Evolutionary conservation across 2,797 vertebrate genomes (phyloP), one percentile per base, ranked within the genome.

Genomic region (Vultur gryphus): DNA sequence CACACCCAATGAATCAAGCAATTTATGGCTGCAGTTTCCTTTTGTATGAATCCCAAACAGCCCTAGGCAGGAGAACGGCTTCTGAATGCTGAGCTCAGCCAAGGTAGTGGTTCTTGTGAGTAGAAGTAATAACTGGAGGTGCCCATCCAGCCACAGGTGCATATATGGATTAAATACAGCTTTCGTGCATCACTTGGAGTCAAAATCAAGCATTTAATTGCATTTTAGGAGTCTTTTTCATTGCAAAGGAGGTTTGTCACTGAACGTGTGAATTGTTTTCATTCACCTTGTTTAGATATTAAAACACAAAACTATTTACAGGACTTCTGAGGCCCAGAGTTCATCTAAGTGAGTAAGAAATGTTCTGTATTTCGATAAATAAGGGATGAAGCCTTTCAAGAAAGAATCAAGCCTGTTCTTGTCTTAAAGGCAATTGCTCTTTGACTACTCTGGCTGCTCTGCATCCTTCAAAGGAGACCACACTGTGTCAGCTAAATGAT

Each of bases 381-480:
- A 77, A 83, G 33, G 21, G 16, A 65, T 44, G 24, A 92, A 9
- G 33, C 11, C 65, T 94, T 81, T 71, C 75, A 89, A 77, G 61
- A 83, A 82, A 87, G 81, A 65, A 44, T 58, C 59, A 70, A 71
- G 51, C 28, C 33, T 75, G 7, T 55, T 90, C 64, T 85, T 91
- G 33, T 72, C 87, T 85, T 85, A 95, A 72, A 89, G 65, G 76
- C 71, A 96, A 51, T 67, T 94, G 54, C 25, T 92, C 31, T 86
- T 89, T 76, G 46, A 87, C 76, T 93, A 48, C 35, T 84, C 44
- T 81, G 90, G n/a, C 76, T 91, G 52, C 43, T 87, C 82, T 88
- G 25, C 24, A 62, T 88, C 61, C 78, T 95, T 89, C 87, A 92
- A 93, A 95, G 51, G 57, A 95, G 75, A 80, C 46, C 64, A 87